These are phyloP conservation scores for Cataglyphis albicans DNA, from an alignment of 2,888 invertebrate species.

Conservation along the genomic window DNA sequence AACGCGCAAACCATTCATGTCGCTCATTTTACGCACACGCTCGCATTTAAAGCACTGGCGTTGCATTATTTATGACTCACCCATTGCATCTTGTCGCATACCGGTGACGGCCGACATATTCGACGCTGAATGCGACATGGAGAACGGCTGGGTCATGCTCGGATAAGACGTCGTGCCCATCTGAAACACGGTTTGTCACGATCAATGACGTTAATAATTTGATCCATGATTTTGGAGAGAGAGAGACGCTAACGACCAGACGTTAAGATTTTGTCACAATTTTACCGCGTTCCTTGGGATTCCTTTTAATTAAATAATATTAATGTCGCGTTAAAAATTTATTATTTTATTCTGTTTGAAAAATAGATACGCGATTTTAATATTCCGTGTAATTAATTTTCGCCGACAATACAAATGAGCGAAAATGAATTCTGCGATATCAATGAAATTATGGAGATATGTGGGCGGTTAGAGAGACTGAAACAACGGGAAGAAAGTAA, in stretches of 20 bases:
- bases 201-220: conserved; percentile 5
- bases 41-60: conserved; percentile 15
- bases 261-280: neutral
- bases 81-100: conserved; percentile 95
- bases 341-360: no score
- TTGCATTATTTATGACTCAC: conserved; percentile 87
- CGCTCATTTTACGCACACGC: conserved; percentile 10
- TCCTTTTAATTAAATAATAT: neutral
- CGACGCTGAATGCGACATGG: conserved; percentile 95
- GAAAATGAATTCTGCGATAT: conserved; percentile 46
- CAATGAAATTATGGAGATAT: conserved; percentile 45
- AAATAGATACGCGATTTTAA: conserved; percentile 22
- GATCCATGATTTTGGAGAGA: neutral
- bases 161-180: conserved; percentile 97
- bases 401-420: conserved; percentile 20
- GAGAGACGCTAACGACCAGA: no score
- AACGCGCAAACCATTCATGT: conserved; percentile 30
- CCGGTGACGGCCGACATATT: conserved; percentile 96
- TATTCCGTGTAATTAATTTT: conserved; percentile 47
- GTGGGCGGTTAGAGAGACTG: conserved; percentile 33
- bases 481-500: conserved; percentile 48
- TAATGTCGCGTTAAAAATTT: neutral
- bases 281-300: neutral
- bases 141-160: conserved; percentile 97
- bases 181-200: conserved; percentile 87